Conservation (phyloP, 1,140 invertebrate species). For the Antheraea pernyi region DNA sequence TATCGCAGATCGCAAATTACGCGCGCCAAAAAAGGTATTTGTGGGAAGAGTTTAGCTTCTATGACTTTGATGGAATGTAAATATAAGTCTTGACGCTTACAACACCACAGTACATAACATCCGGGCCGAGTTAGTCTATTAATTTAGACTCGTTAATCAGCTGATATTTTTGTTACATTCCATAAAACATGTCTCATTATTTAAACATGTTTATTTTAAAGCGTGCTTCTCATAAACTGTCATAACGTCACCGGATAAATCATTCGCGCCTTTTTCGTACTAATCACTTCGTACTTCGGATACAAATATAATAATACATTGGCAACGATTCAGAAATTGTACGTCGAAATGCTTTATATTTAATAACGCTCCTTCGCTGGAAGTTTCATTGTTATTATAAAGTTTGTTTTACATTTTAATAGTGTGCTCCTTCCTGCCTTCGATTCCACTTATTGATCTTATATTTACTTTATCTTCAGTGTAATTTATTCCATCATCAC, state of each 20-base stretch:
- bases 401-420: conserved; percentile 3
- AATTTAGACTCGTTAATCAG: no score
- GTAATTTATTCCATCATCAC: no score
- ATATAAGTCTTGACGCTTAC: no score
- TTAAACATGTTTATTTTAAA: conserved; percentile 1
- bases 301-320: not conserved
- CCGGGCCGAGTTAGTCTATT: no score
- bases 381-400: not conserved
- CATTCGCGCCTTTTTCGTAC: not conserved
- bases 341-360: not conserved
- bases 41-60: no score
- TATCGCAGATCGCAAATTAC: no score
- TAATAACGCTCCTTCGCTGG: not conserved
- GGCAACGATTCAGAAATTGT: not conserved
- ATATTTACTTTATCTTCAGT: not conserved
- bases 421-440: not conserved
- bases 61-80: no score
- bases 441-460: not conserved
- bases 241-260: conserved; percentile 1
- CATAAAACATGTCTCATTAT: not conserved
- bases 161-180: not conserved
- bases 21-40: no score
- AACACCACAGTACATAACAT: no score
- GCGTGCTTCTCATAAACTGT: not conserved
- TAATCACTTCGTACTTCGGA: not conserved